Evolutionary conservation across 2,113 vertebrate genomes (phyloP), one percentile per base, ranked within the genome.

Genomic region (Arothron firmamentum): DNA sequence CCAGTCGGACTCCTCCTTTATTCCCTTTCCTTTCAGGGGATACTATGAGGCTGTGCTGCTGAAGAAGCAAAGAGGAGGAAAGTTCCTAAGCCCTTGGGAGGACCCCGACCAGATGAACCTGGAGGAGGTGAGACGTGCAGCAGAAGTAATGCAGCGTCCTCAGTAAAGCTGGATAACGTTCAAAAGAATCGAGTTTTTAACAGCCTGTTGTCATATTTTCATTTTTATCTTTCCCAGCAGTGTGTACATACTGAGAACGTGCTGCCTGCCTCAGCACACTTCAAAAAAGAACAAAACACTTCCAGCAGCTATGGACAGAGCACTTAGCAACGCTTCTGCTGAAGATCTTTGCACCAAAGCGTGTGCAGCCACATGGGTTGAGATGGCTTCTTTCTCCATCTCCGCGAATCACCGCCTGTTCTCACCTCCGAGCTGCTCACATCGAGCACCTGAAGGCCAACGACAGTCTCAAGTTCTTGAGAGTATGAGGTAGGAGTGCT

Each of bases 401-500:
- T 72, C 64, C 82, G 92, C 93, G 66, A 97, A 91, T 81, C 97
- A 98, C 96, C 96, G 19, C 96, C 96, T 56, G 92, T 98, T 86
- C 89, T 96, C 77, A 91, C 98, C 80, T 91, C 93, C 65, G 97
- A 98, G 89, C 91, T 99, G 94, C 94, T 91, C 94, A 98, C 83
- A 93, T 94, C 82, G 97, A 98, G 87, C 92, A 94, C 77, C 81
- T 98, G 83, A 98, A 98, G 93, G 94, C 96, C 63, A 99, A 98
- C 84, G 96, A 98, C 89, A 98, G 96, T 89, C 90, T 98, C 88
- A 97, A 98, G 87, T 98, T 98, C 97, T 72, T 96, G 98, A 90
- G 97, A 99, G 75, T 99, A 99, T 77, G 97, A 99, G 95, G 97
- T 99, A 93, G 38, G 82, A 78, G 77, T 81, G 67, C 63, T 67